These are phyloP conservation scores for Asteroscopus sphinx DNA, from an alignment of 2,888 invertebrate species.

Conservation along the genomic window DNA sequence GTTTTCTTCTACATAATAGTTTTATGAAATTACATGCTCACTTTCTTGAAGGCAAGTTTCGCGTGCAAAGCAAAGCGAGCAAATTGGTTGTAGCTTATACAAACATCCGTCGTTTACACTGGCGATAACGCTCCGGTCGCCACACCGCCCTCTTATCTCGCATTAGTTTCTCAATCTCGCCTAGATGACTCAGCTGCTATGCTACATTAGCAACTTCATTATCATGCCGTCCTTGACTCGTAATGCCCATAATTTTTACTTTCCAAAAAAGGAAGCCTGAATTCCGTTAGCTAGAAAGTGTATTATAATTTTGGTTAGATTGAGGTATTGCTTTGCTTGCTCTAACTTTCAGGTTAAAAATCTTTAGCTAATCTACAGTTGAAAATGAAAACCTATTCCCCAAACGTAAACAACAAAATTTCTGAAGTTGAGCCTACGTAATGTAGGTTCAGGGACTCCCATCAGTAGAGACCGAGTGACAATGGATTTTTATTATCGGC, in stretches of 20 bases:
- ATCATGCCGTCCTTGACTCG: conserved; percentile 44
- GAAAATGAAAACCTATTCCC: too few species aligned
- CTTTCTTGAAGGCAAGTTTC: conserved; percentile 46
- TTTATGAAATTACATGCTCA: conserved; percentile 39
- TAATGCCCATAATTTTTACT: conserved; percentile 28
- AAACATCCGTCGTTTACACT: conserved; percentile 80
- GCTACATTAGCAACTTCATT: conserved; percentile 46
- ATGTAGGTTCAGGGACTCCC: too few species aligned
- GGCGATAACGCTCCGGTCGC: conserved; percentile 74
- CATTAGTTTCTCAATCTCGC: conserved; percentile 64
- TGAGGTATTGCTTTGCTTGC: background rate
- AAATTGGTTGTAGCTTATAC: conserved; percentile 68
- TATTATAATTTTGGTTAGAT: conserved; percentile 10
- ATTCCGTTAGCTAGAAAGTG: conserved; percentile 32
- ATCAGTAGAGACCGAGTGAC: too few species aligned
- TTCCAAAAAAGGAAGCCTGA: conserved; percentile 13
- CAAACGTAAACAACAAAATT: too few species aligned
- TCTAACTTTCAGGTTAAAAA: background rate
- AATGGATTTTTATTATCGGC: too few species aligned
- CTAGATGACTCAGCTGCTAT: conserved; percentile 51
- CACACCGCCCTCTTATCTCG: conserved; percentile 67
- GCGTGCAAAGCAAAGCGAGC: conserved; percentile 58
- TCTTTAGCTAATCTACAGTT: too few species aligned
- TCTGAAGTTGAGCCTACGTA: too few species aligned
- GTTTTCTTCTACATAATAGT: conserved; percentile 25